Base-by-base conservation (phyloP, 2,888 invertebrate genomes). In the Darwinula stevensoni region DNA sequence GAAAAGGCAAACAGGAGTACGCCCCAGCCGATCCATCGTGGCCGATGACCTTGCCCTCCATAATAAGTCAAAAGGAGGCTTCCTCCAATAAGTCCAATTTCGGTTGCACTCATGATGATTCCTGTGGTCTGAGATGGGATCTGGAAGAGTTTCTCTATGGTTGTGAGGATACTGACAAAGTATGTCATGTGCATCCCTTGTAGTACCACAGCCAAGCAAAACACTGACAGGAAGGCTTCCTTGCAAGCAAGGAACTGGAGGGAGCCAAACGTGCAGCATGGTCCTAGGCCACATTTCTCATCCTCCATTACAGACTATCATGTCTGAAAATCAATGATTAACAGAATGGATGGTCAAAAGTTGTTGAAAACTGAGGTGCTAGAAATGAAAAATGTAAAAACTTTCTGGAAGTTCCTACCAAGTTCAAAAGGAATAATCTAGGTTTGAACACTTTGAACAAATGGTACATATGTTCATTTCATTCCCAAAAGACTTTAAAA, bases 11-110 rank as follows among this genome's bases (percentile, higher is more conserved):
- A 72, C 39, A 84, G 60, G 29, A 78, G 62, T 74, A 80, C 80
- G 17, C 82, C 78, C 57, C 74, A 73, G 32, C 75, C 80, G 43
- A 84, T 84, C 82, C 82, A 82, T 39, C 76, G 67, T 31, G 84
- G 84, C 42, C 82, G 60, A 54, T 84, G 82, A 5, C 82, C 82
- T 40, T 78, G 71, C 4, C 82, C 82, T 9, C 78, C 82, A 48
- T 74, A 69, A 48, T 84, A 84, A 17, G 80, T 78, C 42, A 84
- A 54, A 44, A 82, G 56, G 43, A 84, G 56, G 34, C 80, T 74
- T 29, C 80, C 80, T 39, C 76, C 72, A 43, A 84, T 82, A 54
- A 82, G 82, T 1, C 84, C 84, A 47, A 84, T 73, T 54, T 84
- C 82, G 14, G 78, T 80, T 39, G 80, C 78, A 41, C 76, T 75